phyloP scores from a whole-genome alignment of 2,888 invertebrate species.

The Dasysyrphus albostriatus region DNA sequence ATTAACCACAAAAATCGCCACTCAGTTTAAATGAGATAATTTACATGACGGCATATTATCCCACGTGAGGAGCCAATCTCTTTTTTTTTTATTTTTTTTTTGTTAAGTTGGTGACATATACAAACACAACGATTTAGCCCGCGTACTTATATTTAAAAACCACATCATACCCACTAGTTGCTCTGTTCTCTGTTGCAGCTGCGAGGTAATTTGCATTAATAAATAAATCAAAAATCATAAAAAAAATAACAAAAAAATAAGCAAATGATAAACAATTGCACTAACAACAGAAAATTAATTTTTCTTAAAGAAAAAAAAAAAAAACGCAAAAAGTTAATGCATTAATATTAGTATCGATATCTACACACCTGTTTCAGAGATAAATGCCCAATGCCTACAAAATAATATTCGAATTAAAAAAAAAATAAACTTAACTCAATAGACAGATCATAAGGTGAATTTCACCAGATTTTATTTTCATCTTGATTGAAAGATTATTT shows the following conservation, averaged over 20 bases:
- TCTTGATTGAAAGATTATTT: background rate
- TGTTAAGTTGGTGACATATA: conserved; percentile 26
- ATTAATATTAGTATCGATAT: conserved; percentile 30
- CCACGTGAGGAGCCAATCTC: conserved; percentile 47
- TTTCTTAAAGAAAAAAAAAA: background rate
- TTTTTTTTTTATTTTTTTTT: background rate
- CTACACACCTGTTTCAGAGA: conserved; percentile 58
- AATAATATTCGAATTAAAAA: background rate
- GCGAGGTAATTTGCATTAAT: conserved; percentile 49
- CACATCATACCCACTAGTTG: background rate
- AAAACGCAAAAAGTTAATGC: background rate
- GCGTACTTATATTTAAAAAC: conserved; percentile 11
- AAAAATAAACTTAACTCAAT: conserved; percentile 1
- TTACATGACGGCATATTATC: conserved; percentile 69
- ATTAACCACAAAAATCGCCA: conserved; percentile 69
- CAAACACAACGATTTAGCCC: conserved; percentile 12
- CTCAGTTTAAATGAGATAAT: conserved; percentile 57
- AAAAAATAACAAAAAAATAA: conserved; percentile 26
- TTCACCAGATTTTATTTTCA: background rate
- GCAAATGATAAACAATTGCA: conserved; percentile 34
- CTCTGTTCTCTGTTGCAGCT: conserved; percentile 14
- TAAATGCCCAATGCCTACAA: conserved; percentile 31
- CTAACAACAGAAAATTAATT: conserved; percentile 18
- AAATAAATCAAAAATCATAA: conserved; percentile 57
- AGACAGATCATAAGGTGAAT: conserved; percentile 15